Evolutionary conservation across 2,888 invertebrate genomes (phyloP).

Genomic region (Mallateleia sp.): DNA sequence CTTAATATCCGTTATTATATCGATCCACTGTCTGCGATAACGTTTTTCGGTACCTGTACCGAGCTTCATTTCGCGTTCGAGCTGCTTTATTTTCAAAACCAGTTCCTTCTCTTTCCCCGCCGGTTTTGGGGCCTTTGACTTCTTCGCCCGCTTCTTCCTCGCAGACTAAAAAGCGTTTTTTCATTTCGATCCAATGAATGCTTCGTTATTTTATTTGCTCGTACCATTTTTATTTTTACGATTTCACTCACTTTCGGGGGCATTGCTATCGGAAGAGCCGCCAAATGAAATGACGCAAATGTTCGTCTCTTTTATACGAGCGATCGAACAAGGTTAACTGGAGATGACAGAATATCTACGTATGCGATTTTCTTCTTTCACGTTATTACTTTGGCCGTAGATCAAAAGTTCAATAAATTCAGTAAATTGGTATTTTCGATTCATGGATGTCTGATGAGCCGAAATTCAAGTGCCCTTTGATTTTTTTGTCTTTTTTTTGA

Average conservation of each 20-base stretch:
- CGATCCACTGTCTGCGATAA: no score
- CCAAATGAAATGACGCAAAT: slow-evolving; percentile 14
- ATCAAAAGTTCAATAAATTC: slow-evolving; percentile 45
- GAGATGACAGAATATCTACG: slow-evolving; percentile 46
- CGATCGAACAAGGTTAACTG: slow-evolving; percentile 46
- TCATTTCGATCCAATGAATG: not conserved
- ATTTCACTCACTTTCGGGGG: slow-evolving; percentile 40
- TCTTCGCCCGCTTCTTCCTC: slow-evolving; percentile 34
- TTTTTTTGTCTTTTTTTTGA: not conserved
- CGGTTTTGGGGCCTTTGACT: no score
- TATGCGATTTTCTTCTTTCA: slow-evolving; percentile 45
- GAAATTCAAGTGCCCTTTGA: slow-evolving; percentile 15
- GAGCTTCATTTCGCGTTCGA: no score
- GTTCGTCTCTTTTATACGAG: slow-evolving; percentile 12
- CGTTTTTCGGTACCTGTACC: no score
- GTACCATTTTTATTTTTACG: not conserved
- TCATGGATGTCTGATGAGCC: slow-evolving; percentile 2
- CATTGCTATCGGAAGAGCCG: slow-evolving; percentile 23
- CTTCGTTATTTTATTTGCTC: not conserved
- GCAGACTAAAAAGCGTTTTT: slow-evolving; percentile 12
- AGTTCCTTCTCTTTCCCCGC: no score
- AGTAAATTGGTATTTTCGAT: slow-evolving; percentile 37
- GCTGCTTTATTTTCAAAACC: no score
- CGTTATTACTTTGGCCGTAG: slow-evolving; percentile 41
- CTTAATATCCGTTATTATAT: no score